These are phyloP conservation scores for Menidia beryllina DNA, from an alignment of 2,113 vertebrate species.

Conservation along the genomic window DNA sequence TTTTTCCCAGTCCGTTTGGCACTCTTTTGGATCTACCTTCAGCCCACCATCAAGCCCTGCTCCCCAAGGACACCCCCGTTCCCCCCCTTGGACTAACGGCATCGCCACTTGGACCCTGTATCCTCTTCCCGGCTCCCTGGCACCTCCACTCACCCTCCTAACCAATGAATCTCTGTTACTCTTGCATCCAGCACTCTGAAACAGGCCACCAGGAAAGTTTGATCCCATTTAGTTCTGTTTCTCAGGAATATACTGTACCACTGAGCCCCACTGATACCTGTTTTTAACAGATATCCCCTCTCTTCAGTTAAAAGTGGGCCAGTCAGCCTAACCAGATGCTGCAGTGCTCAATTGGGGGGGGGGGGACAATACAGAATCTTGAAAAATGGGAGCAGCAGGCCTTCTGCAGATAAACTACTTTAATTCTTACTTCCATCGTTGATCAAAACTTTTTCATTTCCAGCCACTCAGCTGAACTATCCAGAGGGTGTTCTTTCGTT, in stretches of 20 bases:
- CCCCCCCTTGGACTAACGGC: too few relatives aligned
- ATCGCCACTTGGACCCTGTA: too few relatives aligned
- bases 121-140: too few relatives aligned
- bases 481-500: slow-evolving; percentile 33
- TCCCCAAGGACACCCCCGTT: too few relatives aligned
- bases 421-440: slow-evolving; percentile 60
- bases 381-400: slow-evolving; percentile 7
- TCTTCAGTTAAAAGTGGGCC: slow-evolving; percentile 39
- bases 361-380: slow-evolving; percentile 14
- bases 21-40: too few relatives aligned
- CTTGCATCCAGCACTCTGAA: not conserved
- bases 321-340: slow-evolving; percentile 29
- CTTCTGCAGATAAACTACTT: slow-evolving; percentile 23
- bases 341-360: not conserved
- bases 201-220: slow-evolving; percentile 29
- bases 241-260: slow-evolving; percentile 10
- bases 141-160: too few relatives aligned
- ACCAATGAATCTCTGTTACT: too few relatives aligned
- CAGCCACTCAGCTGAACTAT: slow-evolving; percentile 43
- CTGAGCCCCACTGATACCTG: slow-evolving; percentile 21
- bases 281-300: slow-evolving; percentile 23
- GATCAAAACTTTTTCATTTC: slow-evolving; percentile 65
- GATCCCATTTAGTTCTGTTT: slow-evolving; percentile 16
- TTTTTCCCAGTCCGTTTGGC: too few relatives aligned
- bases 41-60: too few relatives aligned